These are phyloP conservation scores for Drosophila cardini DNA, from an alignment of 1,140 invertebrate genomes.

Conservation along the genomic window DNA sequence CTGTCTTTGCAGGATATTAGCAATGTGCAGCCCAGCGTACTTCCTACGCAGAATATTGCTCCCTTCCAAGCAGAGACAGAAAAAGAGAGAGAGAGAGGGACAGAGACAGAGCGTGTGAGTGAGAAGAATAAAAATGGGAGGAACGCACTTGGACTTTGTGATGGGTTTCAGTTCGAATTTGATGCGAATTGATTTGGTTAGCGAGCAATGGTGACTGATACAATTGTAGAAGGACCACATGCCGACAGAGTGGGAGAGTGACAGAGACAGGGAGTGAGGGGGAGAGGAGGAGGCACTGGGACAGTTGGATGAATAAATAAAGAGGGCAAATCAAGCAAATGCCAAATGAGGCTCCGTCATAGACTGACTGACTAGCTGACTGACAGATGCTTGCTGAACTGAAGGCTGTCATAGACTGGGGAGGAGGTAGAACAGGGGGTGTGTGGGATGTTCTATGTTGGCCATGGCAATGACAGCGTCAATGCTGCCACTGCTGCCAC, in stretches of 20 bases:
- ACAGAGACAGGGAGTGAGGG: not conserved
- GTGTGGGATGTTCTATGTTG: not conserved
- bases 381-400: constrained; percentile 21
- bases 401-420: not conserved
- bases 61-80: constrained; percentile 17
- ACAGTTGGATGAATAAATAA: constrained; percentile 78
- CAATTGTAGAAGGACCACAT: constrained; percentile 45
- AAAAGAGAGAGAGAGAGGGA: not conserved
- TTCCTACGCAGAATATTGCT: constrained; percentile 73
- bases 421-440: not conserved
- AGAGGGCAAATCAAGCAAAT: constrained; percentile 79
- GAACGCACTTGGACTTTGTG: constrained; percentile 20
- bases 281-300: constrained; percentile 9
- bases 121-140: too few species aligned
- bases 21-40: constrained; percentile 79
- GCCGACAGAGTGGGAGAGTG: constrained; percentile 12
- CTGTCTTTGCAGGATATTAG: constrained; percentile 71
- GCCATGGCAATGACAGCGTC: constrained; percentile 50
- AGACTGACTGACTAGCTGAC: constrained; percentile 58
- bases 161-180: constrained; percentile 71
- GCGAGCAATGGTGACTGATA: constrained; percentile 63
- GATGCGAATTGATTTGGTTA: constrained; percentile 81
- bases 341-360: constrained; percentile 78
- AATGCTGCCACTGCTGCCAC: constrained; percentile 19
- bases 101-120: not conserved